Conservation (phyloP, 2,113 vertebrate genomes). For the Aegotheles bennettii region DNA sequence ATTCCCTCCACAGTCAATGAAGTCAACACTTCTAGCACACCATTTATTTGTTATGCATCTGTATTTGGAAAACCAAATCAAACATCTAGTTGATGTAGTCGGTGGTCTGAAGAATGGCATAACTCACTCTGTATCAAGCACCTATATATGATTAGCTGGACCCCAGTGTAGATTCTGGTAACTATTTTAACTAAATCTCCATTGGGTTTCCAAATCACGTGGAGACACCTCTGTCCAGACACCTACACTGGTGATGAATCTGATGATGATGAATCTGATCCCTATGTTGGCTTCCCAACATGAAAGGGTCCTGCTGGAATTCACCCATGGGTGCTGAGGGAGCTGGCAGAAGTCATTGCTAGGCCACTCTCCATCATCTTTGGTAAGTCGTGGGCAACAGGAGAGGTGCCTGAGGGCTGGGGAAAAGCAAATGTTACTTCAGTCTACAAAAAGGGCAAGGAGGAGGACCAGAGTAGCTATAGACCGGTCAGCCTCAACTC, state of each 20-base stretch:
- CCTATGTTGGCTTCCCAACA: not conserved
- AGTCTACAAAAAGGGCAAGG: too few relatives aligned
- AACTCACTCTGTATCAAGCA: not conserved
- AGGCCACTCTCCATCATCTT: too few relatives aligned
- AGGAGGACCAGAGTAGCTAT: too few relatives aligned
- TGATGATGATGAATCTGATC: not conserved
- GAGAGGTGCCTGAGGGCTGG: too few relatives aligned
- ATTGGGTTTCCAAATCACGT: not conserved
- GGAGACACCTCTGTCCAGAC: not conserved
- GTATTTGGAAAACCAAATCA: not conserved
- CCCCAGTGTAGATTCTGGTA: not conserved
- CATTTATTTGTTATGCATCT: not conserved
- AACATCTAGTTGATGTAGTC: fast-evolving
- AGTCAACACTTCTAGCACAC: not conserved
- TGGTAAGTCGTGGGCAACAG: too few relatives aligned
- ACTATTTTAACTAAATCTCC: not conserved
- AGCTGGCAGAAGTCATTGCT: too few relatives aligned
- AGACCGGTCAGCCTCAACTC: too few relatives aligned
- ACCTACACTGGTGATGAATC: not conserved
- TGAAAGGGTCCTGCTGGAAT: too few relatives aligned
- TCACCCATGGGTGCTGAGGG: too few relatives aligned
- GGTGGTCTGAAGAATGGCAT: not conserved
- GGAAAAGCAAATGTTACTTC: too few relatives aligned
- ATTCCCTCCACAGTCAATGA: not conserved
- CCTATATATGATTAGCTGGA: not conserved